Evolutionary conservation across 2,797 vertebrate genomes (phyloP).

Genomic region (Lutjanus campechanus): DNA sequence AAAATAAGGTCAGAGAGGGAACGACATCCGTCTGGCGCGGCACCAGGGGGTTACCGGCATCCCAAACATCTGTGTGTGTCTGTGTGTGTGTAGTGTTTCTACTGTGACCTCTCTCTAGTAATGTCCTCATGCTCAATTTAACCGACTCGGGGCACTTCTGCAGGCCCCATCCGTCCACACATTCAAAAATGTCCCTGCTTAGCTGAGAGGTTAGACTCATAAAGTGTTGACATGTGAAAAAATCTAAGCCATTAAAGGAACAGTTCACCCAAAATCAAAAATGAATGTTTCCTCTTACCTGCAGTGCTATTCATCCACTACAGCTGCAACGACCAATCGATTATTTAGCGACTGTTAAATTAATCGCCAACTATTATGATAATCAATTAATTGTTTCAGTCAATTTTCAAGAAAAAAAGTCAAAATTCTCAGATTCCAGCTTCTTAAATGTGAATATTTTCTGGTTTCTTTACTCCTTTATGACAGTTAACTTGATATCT

Average conservation of each 20-base stretch:
- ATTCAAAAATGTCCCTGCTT: constrained; percentile 43
- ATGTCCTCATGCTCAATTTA: constrained; percentile 69
- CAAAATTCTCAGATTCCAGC: too few species aligned
- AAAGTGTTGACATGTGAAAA: constrained; percentile 47
- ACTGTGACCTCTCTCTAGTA: constrained; percentile 68
- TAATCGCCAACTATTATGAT: too few species aligned
- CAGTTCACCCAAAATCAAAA: too few species aligned
- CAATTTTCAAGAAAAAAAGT: too few species aligned
- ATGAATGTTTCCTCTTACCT: too few species aligned
- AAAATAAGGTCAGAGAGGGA: constrained; percentile 77
- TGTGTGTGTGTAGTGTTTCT: constrained; percentile 46
- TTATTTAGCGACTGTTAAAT: too few species aligned
- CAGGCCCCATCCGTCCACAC: constrained; percentile 56
- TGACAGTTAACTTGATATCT: too few species aligned
- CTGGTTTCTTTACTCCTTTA: too few species aligned
- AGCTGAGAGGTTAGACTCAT: constrained; percentile 53
- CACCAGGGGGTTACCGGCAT: constrained; percentile 72
- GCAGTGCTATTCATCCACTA: too few species aligned
- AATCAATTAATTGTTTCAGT: too few species aligned
- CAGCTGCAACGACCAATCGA: too few species aligned
- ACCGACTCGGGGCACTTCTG: constrained; percentile 43
- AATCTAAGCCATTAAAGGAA: constrained; percentile 23
- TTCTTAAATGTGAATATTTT: too few species aligned
- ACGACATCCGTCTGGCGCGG: constrained; percentile 65
- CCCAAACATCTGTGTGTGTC: constrained; percentile 61